Conservation (phyloP, 1,140 invertebrate species). For the Zaprionus ornatus region DNA sequence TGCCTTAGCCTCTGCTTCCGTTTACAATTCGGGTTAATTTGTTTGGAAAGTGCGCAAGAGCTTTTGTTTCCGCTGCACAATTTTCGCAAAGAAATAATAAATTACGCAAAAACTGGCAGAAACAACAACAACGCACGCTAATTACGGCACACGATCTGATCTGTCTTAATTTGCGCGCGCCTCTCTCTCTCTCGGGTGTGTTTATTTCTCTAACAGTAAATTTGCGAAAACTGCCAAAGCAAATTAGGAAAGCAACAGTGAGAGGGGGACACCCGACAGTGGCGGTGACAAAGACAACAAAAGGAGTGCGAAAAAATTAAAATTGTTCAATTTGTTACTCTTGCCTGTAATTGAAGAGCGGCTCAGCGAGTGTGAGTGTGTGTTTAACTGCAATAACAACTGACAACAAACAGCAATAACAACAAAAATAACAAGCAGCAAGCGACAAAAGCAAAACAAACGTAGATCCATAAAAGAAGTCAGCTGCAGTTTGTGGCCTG, state of each 20-base stretch:
- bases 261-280: conserved; percentile 8
- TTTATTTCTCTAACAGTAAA: conserved; percentile 39
- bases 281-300: conserved; percentile 54
- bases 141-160: conserved; percentile 34
- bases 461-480: conserved; percentile 14
- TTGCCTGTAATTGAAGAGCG: conserved; percentile 36
- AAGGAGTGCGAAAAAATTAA: conserved; percentile 70
- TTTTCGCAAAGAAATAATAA: conserved; percentile 57
- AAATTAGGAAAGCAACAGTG: conserved; percentile 30
- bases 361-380: conserved; percentile 1
- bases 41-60: conserved; percentile 65
- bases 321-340: conserved; percentile 57
- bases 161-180: not conserved
- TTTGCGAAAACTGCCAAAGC: conserved; percentile 39
- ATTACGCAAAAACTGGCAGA: conserved; percentile 39
- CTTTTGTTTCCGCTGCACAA: conserved; percentile 63
- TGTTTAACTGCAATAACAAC: conserved; percentile 1
- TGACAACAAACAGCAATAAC: not conserved
- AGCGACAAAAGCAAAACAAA: conserved; percentile 15
- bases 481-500: conserved; percentile 38
- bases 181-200: not conserved
- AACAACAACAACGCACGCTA: conserved; percentile 26
- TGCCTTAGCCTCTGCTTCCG: conserved; percentile 51
- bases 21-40: conserved; percentile 74
- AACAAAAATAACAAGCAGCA: conserved; percentile 8